Evolutionary conservation across 2,797 vertebrate genomes (phyloP).

Genomic region (Craterocephalus amniculus): DNA sequence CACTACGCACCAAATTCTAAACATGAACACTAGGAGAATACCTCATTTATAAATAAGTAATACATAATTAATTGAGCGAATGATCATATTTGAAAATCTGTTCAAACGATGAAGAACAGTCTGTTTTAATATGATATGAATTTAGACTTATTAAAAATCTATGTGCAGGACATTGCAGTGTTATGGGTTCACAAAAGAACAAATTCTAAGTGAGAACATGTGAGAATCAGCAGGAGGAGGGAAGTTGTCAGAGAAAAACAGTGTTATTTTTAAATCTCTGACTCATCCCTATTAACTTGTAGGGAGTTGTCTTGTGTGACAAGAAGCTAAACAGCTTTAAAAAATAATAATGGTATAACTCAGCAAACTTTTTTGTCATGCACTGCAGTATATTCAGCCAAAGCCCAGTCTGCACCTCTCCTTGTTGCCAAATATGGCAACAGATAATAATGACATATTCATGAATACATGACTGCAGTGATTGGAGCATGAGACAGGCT

Average conservation of each 20-base stretch:
- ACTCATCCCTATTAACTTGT: constrained; percentile 61
- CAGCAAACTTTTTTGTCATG: constrained; percentile 22
- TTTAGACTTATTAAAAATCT: constrained; percentile 37
- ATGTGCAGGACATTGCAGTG: constrained; percentile 39
- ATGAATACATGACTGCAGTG: constrained; percentile 36
- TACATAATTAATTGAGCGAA: not conserved
- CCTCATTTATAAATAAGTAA: not conserved
- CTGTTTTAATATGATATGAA: not conserved
- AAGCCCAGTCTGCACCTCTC: constrained; percentile 1
- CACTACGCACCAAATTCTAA: not conserved
- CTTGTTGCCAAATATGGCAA: constrained; percentile 39
- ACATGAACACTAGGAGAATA: not conserved
- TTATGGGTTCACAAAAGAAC: constrained; percentile 42
- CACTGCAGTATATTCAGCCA: constrained; percentile 22
- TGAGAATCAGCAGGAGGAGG: constrained; percentile 55
- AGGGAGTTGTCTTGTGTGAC: constrained; percentile 44
- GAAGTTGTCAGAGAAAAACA: constrained; percentile 53
- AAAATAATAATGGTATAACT: constrained; percentile 30
- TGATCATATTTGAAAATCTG: not conserved
- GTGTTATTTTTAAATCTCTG: constrained; percentile 67
- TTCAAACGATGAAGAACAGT: not conserved
- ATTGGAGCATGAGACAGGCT: constrained; percentile 21
- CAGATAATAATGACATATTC: constrained; percentile 48
- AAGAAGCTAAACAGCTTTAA: constrained; percentile 40
- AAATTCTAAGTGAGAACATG: constrained; percentile 51